Evolutionary conservation across 2,797 vertebrate genomes (phyloP).

Genomic region (Mus minutoides): DNA sequence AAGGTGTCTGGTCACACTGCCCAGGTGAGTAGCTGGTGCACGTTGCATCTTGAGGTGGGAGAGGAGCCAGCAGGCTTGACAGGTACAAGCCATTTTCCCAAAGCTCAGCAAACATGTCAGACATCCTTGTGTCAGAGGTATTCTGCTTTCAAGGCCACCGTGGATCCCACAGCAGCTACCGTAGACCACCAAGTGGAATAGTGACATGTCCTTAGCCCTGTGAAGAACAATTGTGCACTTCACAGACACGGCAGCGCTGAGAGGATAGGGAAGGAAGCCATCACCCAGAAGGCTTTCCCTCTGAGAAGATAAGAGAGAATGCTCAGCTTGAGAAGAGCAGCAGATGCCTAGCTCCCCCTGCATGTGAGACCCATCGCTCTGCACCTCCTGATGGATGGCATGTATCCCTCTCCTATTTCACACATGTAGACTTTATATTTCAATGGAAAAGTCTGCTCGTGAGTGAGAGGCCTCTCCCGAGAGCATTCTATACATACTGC

Average conservation of each 20-base stretch:
- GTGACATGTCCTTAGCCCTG: neutral
- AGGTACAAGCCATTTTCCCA: neutral
- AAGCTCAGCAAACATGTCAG: neutral
- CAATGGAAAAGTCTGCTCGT: neutral
- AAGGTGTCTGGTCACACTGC: neutral
- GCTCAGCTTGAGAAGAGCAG: neutral
- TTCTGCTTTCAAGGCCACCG: neutral
- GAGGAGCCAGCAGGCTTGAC: too few species aligned
- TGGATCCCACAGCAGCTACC: neutral
- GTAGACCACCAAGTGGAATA: accelerated
- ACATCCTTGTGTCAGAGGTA: neutral
- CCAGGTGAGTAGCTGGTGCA: neutral
- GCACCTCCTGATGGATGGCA: neutral
- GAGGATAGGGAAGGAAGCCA: too few species aligned
- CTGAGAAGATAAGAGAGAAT: too few species aligned
- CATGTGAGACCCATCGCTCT: neutral
- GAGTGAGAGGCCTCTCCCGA: neutral
- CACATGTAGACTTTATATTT: too few species aligned
- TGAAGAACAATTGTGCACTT: neutral
- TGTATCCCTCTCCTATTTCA: neutral
- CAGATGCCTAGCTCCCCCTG: too few species aligned
- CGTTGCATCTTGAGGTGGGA: neutral
- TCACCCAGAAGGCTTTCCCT: neutral
- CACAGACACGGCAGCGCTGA: neutral
- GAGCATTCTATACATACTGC: neutral